These are phyloP conservation scores for Saccostrea cuccullata DNA, from an alignment of 1,140 invertebrate species.

Conservation along the genomic window DNA sequence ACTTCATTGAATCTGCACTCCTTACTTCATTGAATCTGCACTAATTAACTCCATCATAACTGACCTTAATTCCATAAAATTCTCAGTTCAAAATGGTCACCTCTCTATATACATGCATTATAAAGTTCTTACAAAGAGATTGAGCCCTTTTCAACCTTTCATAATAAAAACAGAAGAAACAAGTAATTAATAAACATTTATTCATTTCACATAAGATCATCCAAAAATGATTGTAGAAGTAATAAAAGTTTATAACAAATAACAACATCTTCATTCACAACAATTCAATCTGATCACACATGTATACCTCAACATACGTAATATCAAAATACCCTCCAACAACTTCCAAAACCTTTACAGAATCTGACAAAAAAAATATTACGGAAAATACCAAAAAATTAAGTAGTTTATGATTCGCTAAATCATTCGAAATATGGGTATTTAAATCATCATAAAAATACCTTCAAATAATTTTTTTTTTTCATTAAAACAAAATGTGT, in stretches of 20 bases:
- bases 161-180: neutral
- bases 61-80: neutral
- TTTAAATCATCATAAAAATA: too few relatives aligned
- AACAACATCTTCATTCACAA: conserved; percentile 1
- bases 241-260: neutral
- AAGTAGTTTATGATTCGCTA: too few relatives aligned
- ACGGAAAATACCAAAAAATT: too few relatives aligned
- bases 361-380: too few relatives aligned
- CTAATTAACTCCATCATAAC: neutral
- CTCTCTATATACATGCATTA: neutral
- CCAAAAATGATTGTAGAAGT: conserved; percentile 24
- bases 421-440: too few relatives aligned
- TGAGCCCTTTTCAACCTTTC: neutral
- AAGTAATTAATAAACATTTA: neutral
- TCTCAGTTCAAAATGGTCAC: neutral
- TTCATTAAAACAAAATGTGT: neutral
- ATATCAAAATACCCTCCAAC: too few relatives aligned
- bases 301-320: neutral
- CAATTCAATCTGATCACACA: neutral
- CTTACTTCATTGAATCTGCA: neutral
- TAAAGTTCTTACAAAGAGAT: too few relatives aligned
- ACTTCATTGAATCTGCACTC: neutral
- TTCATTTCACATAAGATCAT: neutral
- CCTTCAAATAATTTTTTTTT: neutral
- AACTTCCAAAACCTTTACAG: too few relatives aligned